These are phyloP conservation scores for Nipponia nippon DNA, from an alignment of 2,113 vertebrate species.

Conservation along the genomic window DNA sequence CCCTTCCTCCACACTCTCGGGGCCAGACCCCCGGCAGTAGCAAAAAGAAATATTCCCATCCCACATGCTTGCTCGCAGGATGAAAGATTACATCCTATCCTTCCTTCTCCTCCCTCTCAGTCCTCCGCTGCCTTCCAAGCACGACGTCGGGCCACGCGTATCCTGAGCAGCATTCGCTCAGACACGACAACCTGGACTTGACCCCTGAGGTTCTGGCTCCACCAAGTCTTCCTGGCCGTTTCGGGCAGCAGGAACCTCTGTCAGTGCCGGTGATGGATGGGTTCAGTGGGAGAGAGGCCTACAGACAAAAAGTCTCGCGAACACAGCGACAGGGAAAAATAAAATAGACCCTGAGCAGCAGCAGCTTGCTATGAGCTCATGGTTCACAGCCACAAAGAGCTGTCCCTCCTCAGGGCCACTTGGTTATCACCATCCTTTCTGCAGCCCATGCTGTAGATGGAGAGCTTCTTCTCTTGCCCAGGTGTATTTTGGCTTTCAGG, in stretches of 20 bases:
- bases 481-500: background rate
- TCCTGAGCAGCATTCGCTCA: background rate
- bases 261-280: conserved; percentile 53
- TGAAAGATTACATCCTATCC: conserved; percentile 59
- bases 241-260: conserved; percentile 66
- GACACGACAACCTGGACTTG: conserved; percentile 82
- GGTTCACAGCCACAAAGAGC: background rate
- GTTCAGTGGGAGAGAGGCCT: conserved; percentile 47
- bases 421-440: background rate
- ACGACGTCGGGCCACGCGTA: background rate
- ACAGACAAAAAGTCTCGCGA: conserved; percentile 15
- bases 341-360: background rate
- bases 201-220: conserved; percentile 83
- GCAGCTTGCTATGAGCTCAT: background rate
- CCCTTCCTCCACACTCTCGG: background rate
- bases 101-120: conserved; percentile 52
- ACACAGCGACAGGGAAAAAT: background rate
- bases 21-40: background rate
- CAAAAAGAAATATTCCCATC: conserved; percentile 15
- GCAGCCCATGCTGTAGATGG: background rate
- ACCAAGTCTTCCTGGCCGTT: conserved; percentile 72
- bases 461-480: background rate
- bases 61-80: background rate
- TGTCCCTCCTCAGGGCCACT: fast-evolving
- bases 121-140: conserved; percentile 29